Conservation (phyloP, 2,797 vertebrate genomes). For the Glossophaga mutica region DNA sequence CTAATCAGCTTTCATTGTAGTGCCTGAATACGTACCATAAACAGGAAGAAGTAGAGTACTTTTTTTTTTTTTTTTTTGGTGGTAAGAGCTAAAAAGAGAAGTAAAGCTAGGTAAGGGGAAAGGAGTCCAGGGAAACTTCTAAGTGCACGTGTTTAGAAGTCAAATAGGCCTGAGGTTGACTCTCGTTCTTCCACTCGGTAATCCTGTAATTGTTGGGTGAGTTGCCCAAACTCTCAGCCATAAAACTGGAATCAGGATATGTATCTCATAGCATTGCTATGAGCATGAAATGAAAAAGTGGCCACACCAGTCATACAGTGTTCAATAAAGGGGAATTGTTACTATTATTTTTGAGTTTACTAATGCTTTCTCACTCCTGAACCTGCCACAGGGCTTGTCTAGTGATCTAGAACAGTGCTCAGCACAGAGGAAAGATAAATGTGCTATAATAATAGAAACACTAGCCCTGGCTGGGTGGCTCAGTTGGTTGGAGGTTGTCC, state of each 20-base stretch:
- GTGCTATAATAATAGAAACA: not conserved
- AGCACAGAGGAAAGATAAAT: not conserved
- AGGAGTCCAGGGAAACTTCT: not conserved
- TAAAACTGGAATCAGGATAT: not conserved
- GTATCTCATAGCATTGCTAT: not conserved
- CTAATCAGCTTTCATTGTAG: not conserved
- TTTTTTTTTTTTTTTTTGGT: not conserved
- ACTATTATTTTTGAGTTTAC: not conserved
- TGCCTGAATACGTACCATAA: not conserved
- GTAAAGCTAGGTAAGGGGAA: not conserved
- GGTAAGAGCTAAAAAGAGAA: not conserved
- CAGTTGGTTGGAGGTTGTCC: not conserved
- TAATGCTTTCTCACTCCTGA: not conserved
- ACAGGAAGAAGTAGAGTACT: not conserved
- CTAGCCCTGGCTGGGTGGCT: not conserved
- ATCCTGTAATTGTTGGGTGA: not conserved
- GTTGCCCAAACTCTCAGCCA: not conserved
- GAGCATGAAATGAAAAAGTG: not conserved
- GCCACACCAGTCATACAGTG: not conserved
- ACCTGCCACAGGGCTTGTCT: not conserved
- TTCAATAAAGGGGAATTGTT: not conserved
- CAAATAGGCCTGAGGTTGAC: not conserved
- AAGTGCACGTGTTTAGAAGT: not conserved
- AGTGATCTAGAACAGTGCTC: not conserved
- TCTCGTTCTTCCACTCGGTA: not conserved